Conservation (phyloP, 2,113 vertebrate genomes). For the Phoenicopterus ruber region DNA sequence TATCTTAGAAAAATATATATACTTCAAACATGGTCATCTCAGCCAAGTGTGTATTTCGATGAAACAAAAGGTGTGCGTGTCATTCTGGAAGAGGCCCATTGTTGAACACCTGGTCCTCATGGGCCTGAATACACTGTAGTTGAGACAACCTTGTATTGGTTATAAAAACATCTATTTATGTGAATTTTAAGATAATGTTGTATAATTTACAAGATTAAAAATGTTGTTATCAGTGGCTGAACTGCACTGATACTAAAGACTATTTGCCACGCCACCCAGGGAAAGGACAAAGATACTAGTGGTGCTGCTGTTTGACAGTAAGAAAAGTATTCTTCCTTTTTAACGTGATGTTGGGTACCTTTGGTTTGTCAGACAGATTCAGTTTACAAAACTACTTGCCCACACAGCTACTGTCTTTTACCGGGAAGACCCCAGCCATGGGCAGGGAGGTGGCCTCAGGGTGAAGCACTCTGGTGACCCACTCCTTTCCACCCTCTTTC, state of each 20-base stretch:
- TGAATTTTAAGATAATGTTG: not conserved
- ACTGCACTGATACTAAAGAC: not conserved
- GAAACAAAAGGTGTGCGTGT: not conserved
- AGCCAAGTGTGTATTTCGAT: not conserved
- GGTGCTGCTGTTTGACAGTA: not conserved
- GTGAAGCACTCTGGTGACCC: not conserved
- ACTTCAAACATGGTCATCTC: not conserved
- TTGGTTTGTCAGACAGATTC: not conserved
- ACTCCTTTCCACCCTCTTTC: not conserved
- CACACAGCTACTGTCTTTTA: not conserved
- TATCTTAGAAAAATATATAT: not conserved
- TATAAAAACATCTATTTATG: not conserved
- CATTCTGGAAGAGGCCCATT: not conserved
- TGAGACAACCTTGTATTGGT: not conserved
- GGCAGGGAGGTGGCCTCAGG: not conserved
- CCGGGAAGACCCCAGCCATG: not conserved
- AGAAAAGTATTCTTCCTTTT: not conserved
- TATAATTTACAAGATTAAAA: not conserved
- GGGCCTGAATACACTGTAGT: not conserved
- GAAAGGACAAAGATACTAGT: not conserved
- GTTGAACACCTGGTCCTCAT: not conserved
- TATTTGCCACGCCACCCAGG: rapidly evolving
- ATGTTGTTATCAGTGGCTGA: not conserved
- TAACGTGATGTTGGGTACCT: not conserved
- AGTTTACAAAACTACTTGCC: not conserved